These are phyloP conservation scores for Pitta sordida DNA, from an alignment of 2,113 vertebrate genomes.

Conservation along the genomic window DNA sequence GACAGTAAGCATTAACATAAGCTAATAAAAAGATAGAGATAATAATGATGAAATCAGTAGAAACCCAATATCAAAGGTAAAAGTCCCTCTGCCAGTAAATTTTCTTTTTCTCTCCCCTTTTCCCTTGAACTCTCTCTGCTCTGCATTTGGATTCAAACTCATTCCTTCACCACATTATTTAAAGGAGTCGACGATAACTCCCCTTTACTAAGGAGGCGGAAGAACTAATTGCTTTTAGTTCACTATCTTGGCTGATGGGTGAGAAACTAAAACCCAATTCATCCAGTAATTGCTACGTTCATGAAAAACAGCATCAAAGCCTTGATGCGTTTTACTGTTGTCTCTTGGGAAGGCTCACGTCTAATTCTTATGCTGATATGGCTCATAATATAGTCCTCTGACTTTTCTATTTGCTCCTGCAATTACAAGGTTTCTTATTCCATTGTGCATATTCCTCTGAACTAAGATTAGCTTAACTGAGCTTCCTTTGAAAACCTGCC, in stretches of 20 bases:
- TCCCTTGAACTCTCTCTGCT: background rate
- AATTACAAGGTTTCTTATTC: constrained; percentile 73
- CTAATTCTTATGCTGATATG: constrained; percentile 75
- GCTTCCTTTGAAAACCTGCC: constrained; percentile 74
- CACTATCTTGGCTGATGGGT: constrained; percentile 71
- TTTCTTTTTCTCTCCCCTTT: background rate
- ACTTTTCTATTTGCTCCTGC: constrained; percentile 73
- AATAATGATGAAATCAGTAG: constrained; percentile 23
- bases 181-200: constrained; percentile 65
- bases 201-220: constrained; percentile 57
- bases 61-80: constrained; percentile 40
- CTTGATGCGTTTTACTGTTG: constrained; percentile 53
- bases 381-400: constrained; percentile 68
- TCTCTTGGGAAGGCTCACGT: constrained; percentile 65
- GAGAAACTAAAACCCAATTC: constrained; percentile 74
- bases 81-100: background rate
- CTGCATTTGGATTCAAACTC: constrained; percentile 38
- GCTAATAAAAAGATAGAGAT: constrained; percentile 23
- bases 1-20: constrained; percentile 28
- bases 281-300: constrained; percentile 73
- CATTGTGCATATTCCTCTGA: constrained; percentile 72
- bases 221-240: constrained; percentile 75
- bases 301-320: constrained; percentile 72
- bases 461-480: constrained; percentile 75
- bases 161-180: constrained; percentile 60